Conservation (phyloP, 2,797 vertebrate genomes). For the Aphelocoma californica region DNA sequence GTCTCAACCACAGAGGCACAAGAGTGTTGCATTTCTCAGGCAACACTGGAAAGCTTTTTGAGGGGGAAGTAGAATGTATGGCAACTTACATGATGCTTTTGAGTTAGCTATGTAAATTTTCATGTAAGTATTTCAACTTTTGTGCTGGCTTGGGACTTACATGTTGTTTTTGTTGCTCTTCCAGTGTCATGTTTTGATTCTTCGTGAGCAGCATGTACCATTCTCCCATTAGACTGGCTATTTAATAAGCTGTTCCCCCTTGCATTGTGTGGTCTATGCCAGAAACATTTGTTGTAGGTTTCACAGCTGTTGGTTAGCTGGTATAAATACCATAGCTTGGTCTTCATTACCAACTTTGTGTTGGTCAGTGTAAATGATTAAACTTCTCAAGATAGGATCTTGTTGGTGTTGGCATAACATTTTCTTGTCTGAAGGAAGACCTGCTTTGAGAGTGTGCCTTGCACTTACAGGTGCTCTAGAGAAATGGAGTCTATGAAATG, state of each 20-base stretch:
- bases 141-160: neutral
- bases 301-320: neutral
- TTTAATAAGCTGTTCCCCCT: conserved; percentile 59
- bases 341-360: neutral
- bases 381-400: conserved; percentile 4
- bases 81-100: neutral
- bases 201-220: neutral
- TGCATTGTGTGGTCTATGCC: neutral
- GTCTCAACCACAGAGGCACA: neutral
- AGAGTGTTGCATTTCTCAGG: neutral
- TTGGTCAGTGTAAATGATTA: conserved; percentile 37
- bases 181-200: conserved; percentile 20
- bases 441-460: neutral
- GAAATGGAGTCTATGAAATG: neutral
- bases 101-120: neutral
- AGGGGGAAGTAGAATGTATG: neutral
- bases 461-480: neutral
- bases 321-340: neutral
- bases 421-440: neutral
- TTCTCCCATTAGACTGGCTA: conserved; percentile 23
- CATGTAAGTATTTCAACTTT: neutral
- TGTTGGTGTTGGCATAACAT: neutral
- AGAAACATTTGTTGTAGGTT: neutral
- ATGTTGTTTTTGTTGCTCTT: neutral
- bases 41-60: neutral